These are phyloP conservation scores for Odontamblyopus rebecca DNA, from an alignment of 2,797 vertebrate genomes.

Conservation along the genomic window DNA sequence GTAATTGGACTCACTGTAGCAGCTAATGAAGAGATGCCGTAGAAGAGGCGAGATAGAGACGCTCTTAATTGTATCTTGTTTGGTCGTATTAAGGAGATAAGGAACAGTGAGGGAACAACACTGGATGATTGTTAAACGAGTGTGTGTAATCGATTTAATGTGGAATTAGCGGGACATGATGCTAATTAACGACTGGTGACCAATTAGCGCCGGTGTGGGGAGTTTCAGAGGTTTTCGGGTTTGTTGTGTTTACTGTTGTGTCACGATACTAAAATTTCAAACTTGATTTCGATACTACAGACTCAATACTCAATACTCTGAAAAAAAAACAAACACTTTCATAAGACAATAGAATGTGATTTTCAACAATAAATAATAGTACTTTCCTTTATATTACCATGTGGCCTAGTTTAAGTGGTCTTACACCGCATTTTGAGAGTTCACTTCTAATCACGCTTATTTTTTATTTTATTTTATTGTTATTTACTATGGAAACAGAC, in stretches of 20 bases:
- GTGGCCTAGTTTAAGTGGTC: too few species aligned
- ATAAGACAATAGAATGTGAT: too few species aligned
- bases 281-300: too few species aligned
- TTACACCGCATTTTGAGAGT: too few species aligned
- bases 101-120: slow-evolving; percentile 26
- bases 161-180: not conserved
- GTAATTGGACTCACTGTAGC: slow-evolving; percentile 66
- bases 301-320: too few species aligned
- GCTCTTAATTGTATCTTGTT: slow-evolving; percentile 48
- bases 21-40: slow-evolving; percentile 66
- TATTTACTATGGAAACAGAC: too few species aligned
- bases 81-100: slow-evolving; percentile 23
- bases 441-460: too few species aligned
- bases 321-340: too few species aligned
- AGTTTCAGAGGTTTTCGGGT: not conserved
- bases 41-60: slow-evolving; percentile 42
- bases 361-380: too few species aligned
- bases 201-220: not conserved
- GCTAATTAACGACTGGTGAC: not conserved
- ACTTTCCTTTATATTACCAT: too few species aligned
- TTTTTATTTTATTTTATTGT: too few species aligned
- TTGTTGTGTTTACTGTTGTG: not conserved
- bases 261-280: too few species aligned
- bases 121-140: not conserved
- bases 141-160: not conserved